Evolutionary conservation across 30 jellyfish, hydroid and myxozoan genomes (phyloP).

Genomic region (Turritopsis rubra): DNA sequence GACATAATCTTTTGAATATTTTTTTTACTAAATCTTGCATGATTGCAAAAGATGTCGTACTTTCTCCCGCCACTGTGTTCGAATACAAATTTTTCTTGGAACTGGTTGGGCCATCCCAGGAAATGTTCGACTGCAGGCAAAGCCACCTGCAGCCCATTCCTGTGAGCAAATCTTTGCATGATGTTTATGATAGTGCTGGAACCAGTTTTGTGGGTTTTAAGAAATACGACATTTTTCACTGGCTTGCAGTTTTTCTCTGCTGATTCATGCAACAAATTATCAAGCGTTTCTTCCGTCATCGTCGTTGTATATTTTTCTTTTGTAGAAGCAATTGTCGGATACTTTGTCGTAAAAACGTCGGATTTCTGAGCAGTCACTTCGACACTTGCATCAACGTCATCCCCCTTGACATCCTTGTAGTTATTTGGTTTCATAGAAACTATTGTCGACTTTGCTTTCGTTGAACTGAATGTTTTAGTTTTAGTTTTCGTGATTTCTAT

Average conservation of each 20-base stretch:
- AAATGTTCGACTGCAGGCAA: constrained; percentile 20
- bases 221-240: constrained; percentile 11
- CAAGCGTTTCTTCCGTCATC: background rate
- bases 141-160: constrained; percentile 3
- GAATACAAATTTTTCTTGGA: constrained; percentile 1
- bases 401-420: background rate
- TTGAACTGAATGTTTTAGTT: background rate
- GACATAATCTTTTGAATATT: constrained; percentile 17
- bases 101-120: constrained; percentile 30
- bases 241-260: background rate
- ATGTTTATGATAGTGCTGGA: constrained; percentile 29
- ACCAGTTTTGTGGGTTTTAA: constrained; percentile 41
- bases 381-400: background rate
- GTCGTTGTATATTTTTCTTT: background rate
- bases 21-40: constrained; percentile 23
- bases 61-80: background rate
- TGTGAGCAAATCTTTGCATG: constrained; percentile 14
- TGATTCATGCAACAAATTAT: background rate
- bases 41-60: constrained; percentile 30
- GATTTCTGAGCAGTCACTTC: background rate
- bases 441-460: background rate
- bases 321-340: background rate
- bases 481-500: background rate
- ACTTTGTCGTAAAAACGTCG: background rate
- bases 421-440: too few species aligned